Conservation (phyloP, 2,113 vertebrate genomes). For the Rhinopomastus cyanomelas region DNA sequence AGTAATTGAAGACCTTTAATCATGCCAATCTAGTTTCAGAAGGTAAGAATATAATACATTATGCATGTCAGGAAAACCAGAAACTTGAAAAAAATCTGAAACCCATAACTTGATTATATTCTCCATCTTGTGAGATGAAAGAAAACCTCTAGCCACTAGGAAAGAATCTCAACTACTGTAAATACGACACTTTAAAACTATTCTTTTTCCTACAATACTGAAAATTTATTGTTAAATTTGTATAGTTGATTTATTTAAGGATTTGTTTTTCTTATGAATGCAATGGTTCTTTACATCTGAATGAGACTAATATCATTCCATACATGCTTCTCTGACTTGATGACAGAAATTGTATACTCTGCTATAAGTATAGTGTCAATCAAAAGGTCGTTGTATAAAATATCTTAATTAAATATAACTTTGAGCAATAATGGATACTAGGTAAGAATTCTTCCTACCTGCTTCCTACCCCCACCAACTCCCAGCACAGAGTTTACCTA, state of each 20-base stretch:
- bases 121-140: constrained; percentile 31
- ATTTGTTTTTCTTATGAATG: not conserved
- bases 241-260: not conserved
- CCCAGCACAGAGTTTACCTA: not conserved
- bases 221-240: not conserved
- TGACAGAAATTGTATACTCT: not conserved
- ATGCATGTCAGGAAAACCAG: not conserved
- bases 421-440: not conserved
- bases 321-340: not conserved
- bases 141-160: not conserved
- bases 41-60: not conserved
- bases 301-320: not conserved
- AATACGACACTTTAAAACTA: not conserved
- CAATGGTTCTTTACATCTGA: not conserved
- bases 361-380: not conserved
- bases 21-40: constrained; percentile 36
- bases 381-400: not conserved
- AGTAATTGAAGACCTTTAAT: constrained; percentile 4
- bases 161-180: not conserved
- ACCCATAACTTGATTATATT: not conserved
- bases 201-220: not conserved
- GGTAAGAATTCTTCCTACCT: not conserved
- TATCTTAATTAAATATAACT: not conserved
- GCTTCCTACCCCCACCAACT: too few species aligned
- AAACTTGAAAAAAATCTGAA: not conserved